Evolutionary conservation across 1,140 invertebrate species (phyloP).

Genomic region (Zaprionus africanus): DNA sequence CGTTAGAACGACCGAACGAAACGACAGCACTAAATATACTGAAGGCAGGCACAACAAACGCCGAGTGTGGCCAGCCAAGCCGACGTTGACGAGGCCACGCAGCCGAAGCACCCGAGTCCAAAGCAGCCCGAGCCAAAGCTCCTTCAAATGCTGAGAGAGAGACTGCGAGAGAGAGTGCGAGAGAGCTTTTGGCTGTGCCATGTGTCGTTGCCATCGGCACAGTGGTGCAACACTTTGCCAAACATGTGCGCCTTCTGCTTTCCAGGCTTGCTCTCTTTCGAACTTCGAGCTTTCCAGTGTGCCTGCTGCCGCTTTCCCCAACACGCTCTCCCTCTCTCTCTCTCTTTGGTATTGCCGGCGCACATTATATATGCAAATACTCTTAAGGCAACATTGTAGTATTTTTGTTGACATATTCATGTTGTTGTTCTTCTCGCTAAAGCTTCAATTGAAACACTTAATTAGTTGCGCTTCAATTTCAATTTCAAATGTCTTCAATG

Average conservation of each 20-base stretch:
- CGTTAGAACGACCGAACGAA: constrained; percentile 76
- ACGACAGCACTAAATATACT: constrained; percentile 84
- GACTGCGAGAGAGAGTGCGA: constrained; percentile 20
- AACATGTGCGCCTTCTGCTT: constrained; percentile 23
- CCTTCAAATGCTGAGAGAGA: constrained; percentile 29
- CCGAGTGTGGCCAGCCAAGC: constrained; percentile 27
- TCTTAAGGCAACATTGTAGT: constrained; percentile 36
- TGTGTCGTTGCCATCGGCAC: constrained; percentile 29
- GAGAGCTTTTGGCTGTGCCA: constrained; percentile 48
- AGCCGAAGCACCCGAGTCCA: constrained; percentile 1
- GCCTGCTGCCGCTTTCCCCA: neutral
- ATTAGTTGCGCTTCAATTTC: constrained; percentile 18
- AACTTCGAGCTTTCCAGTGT: constrained; percentile 27
- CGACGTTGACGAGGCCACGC: constrained; percentile 11
- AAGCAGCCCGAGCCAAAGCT: constrained; percentile 53
- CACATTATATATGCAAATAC: constrained; percentile 45
- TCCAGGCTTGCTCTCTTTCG: constrained; percentile 55
- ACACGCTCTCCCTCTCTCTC: constrained; percentile 10
- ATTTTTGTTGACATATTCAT: constrained; percentile 51
- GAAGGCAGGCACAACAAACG: constrained; percentile 52
- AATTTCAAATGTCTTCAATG: constrained; percentile 5
- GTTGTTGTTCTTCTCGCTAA: neutral
- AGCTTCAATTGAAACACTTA: constrained; percentile 1
- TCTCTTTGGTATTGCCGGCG: constrained; percentile 32
- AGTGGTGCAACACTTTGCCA: constrained; percentile 44